Conservation (phyloP, 2,888 invertebrate species). For the Cryptus viduatorius region DNA sequence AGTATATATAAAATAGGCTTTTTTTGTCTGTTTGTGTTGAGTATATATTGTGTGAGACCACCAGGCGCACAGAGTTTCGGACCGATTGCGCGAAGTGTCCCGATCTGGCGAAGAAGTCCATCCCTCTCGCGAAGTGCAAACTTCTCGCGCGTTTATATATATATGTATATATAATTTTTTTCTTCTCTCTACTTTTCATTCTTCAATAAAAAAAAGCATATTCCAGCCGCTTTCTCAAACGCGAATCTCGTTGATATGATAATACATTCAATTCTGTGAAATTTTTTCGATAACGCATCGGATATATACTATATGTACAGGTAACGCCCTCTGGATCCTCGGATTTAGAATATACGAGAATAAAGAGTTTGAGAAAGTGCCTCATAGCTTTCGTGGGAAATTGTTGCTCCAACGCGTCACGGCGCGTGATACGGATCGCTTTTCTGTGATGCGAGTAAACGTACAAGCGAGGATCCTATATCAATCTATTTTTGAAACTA, state of each 20-base stretch:
- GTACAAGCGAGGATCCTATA: conserved; percentile 64
- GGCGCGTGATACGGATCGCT: conserved; percentile 62
- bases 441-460: conserved; percentile 60
- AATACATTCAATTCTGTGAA: not conserved
- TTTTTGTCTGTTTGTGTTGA: conserved; percentile 40
- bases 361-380: conserved; percentile 18
- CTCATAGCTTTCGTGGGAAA: conserved; percentile 48
- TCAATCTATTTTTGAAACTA: conserved; percentile 50
- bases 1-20: conserved; percentile 50
- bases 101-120: conserved; percentile 62
- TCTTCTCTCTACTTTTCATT: conserved; percentile 61
- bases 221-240: conserved; percentile 18
- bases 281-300: not conserved
- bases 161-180: conserved; percentile 4
- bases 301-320: no score
- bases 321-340: not conserved
- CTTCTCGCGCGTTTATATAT: conserved; percentile 20
- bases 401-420: conserved; percentile 67
- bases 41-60: conserved; percentile 55
- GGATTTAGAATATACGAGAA: not conserved
- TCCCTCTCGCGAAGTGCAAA: conserved; percentile 64
- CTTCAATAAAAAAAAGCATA: conserved; percentile 18
- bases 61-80: conserved; percentile 61
- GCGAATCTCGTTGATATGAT: not conserved
- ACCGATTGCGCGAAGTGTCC: conserved; percentile 57